phyloP scores from a whole-genome alignment of 2,113 vertebrate species.

The Chiloscyllium plagiosum region DNA sequence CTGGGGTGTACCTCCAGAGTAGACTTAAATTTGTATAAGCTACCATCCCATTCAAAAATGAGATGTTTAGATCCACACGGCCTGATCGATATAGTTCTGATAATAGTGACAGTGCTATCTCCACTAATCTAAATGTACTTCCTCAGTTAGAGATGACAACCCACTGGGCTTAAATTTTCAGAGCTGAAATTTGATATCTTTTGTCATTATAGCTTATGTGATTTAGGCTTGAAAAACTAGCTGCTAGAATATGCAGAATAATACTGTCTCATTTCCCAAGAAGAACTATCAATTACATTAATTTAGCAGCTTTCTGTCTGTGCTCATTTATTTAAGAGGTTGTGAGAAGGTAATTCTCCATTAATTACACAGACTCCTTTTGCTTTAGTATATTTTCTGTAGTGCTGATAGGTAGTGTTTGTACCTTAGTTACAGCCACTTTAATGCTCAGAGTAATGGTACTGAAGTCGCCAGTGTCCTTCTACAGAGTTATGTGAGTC shows the following conservation, averaged over 20 bases:
- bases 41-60: neutral
- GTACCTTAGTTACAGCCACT: neutral
- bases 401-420: neutral
- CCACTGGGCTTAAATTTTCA: neutral
- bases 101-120: neutral
- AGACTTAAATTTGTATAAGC: neutral
- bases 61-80: neutral
- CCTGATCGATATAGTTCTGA: neutral
- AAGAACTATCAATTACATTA: neutral
- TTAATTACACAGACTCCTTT: neutral
- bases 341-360: neutral
- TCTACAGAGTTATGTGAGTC: neutral
- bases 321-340: neutral
- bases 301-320: neutral
- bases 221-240: neutral
- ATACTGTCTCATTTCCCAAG: neutral
- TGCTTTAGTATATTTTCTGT: neutral
- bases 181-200: neutral
- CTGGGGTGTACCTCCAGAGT: neutral
- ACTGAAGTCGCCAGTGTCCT: neutral
- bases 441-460: neutral
- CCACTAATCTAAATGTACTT: neutral
- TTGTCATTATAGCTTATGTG: neutral
- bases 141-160: neutral
- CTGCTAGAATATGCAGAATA: neutral